Percentiles rank a stretch among this genome's conserved stretches.
Conservation (phyloP, 2,888 invertebrate genomes). For the Merodon equestris region DNA sequence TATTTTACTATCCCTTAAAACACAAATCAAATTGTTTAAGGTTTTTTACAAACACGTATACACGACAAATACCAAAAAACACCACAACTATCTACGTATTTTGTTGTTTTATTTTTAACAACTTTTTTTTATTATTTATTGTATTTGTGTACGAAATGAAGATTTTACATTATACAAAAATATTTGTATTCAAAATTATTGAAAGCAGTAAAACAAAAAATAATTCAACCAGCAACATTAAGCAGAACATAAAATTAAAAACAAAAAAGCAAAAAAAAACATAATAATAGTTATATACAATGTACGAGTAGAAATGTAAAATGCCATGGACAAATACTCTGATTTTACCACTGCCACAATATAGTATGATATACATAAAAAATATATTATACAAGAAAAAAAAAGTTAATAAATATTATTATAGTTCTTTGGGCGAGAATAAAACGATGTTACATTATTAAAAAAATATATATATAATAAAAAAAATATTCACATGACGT, state of each 20-base stretch:
- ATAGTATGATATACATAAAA: slow-evolving; percentile 69
- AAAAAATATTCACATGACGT: slow-evolving; percentile 67
- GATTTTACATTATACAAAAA: slow-evolving; percentile 58
- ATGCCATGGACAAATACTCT: slow-evolving; percentile 73
- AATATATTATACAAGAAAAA: slow-evolving; percentile 66
- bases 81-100: slow-evolving; percentile 40
- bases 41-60: slow-evolving; percentile 46
- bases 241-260: slow-evolving; percentile 41
- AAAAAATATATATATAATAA: slow-evolving; percentile 75
- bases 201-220: background rate
- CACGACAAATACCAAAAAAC: slow-evolving; percentile 37
- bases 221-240: no score
- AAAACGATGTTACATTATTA: slow-evolving; percentile 79
- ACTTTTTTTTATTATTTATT: slow-evolving; percentile 6
- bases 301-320: slow-evolving; percentile 70
- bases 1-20: slow-evolving; percentile 24
- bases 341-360: slow-evolving; percentile 74
- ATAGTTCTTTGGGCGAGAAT: slow-evolving; percentile 79
- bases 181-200: slow-evolving; percentile 11
- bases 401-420: slow-evolving; percentile 71
- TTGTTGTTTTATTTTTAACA: slow-evolving; percentile 28
- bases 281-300: slow-evolving; percentile 65
- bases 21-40: slow-evolving; percentile 67
- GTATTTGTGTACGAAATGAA: background rate
- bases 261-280: slow-evolving; percentile 56